These are phyloP conservation scores for Pseudomugil tenellus DNA, from an alignment of 2,797 vertebrate genomes.

Conservation along the genomic window DNA sequence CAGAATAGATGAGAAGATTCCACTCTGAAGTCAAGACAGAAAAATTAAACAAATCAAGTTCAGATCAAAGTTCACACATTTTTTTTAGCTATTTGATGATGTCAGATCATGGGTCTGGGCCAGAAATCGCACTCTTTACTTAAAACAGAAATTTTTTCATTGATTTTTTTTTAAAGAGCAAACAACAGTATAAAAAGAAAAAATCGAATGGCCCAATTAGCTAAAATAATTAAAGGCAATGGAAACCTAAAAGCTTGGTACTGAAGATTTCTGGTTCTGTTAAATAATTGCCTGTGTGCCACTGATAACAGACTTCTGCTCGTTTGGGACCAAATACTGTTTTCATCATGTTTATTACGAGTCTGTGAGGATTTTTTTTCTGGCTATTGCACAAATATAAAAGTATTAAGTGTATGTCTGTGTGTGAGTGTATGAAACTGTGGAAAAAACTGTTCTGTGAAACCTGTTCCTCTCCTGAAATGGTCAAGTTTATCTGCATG, in stretches of 20 bases:
- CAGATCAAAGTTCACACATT: constrained; percentile 14
- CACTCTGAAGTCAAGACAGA: background rate
- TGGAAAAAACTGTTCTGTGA: constrained; percentile 52
- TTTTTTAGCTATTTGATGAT: background rate
- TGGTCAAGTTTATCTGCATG: constrained; percentile 28
- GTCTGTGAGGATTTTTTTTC: background rate
- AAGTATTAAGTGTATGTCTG: constrained; percentile 56
- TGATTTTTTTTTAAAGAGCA: background rate
- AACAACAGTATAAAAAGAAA: background rate
- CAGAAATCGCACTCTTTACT: background rate
- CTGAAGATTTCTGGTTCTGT: constrained; percentile 33
- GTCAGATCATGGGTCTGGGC: constrained; percentile 6
- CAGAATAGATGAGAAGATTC: background rate
- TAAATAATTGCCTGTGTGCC: constrained; percentile 23
- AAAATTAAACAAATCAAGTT: constrained; percentile 15
- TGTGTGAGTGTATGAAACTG: constrained; percentile 6
- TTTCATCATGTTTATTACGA: constrained; percentile 9
- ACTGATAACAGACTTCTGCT: constrained; percentile 29
- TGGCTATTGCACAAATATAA: constrained; percentile 32
- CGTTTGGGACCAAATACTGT: constrained; percentile 65
- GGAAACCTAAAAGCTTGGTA: constrained; percentile 23
- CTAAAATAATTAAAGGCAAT: background rate
- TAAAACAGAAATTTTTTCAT: background rate
- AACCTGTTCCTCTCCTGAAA: constrained; percentile 18
- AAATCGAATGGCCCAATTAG: background rate